These are phyloP conservation scores for Rhogogaster chlorosoma DNA, from an alignment of 2,888 invertebrate genomes.

Conservation along the genomic window DNA sequence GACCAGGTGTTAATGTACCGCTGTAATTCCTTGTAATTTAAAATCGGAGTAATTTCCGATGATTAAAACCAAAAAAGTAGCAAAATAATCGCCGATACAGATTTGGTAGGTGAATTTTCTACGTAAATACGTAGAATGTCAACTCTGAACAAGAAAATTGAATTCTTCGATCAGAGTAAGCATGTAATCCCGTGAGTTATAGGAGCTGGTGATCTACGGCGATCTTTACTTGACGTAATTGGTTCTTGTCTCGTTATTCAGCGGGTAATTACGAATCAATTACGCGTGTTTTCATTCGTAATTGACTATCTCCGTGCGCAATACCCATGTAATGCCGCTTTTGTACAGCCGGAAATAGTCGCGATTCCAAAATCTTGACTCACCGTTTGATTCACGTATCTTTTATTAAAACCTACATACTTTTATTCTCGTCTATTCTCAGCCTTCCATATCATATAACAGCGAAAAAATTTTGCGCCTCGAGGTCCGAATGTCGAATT, in stretches of 20 bases:
- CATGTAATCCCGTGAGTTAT: constrained; percentile 21
- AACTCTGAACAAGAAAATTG: not conserved
- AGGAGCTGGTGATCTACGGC: constrained; percentile 32
- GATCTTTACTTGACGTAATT: constrained; percentile 36
- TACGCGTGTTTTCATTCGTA: constrained; percentile 34
- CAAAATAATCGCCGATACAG: not conserved
- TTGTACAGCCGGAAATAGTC: constrained; percentile 32
- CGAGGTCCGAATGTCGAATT: not conserved
- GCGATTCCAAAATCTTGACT: constrained; percentile 35
- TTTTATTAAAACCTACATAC: not conserved
- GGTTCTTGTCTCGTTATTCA: constrained; percentile 18
- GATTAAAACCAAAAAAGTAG: not conserved
- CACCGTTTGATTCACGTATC: constrained; percentile 33
- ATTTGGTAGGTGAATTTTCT: not conserved
- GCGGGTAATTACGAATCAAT: constrained; percentile 34
- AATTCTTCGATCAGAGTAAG: constrained; percentile 4
- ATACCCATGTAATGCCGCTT: not conserved
- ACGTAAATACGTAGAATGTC: not conserved
- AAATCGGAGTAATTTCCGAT: not conserved
- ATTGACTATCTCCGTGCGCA: constrained; percentile 21
- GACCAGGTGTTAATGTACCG: not conserved
- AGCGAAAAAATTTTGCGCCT: not conserved
- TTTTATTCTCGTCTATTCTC: constrained; percentile 5
- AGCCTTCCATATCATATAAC: not conserved
- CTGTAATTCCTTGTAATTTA: constrained; percentile 1